These are phyloP conservation scores for Volucella bombylans DNA, from an alignment of 2,888 invertebrate species.

Conservation along the genomic window DNA sequence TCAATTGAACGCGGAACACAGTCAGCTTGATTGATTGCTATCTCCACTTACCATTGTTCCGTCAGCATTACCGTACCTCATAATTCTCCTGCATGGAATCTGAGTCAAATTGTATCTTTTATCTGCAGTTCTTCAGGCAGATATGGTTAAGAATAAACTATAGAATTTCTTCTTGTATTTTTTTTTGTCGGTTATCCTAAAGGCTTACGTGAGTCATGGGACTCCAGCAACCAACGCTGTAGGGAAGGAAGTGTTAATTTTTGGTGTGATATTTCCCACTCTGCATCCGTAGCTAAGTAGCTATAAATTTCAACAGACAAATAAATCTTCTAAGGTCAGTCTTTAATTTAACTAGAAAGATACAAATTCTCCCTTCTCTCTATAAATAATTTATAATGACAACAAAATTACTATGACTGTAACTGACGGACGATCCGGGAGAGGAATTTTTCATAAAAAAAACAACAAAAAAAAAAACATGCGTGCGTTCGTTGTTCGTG, in stretches of 20 bases:
- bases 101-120: constrained; percentile 16
- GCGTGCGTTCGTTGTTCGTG: constrained; percentile 25
- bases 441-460: too few relatives aligned
- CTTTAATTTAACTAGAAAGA: constrained; percentile 31
- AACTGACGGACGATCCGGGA: not conserved
- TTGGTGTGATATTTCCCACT: constrained; percentile 31
- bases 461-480: not conserved
- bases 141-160: too few relatives aligned
- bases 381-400: not conserved
- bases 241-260: constrained; percentile 28
- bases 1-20: constrained; percentile 36
- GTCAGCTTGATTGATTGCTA: constrained; percentile 34
- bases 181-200: not conserved
- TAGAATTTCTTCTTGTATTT: not conserved
- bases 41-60: constrained; percentile 14
- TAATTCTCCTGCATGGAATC: not conserved
- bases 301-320: constrained; percentile 34
- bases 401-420: not conserved
- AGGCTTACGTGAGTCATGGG: not conserved
- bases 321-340: constrained; percentile 50
- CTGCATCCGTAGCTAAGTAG: constrained; percentile 14
- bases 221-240: not conserved
- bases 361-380: not conserved
- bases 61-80: not conserved
- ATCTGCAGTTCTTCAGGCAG: not conserved